Conservation (phyloP, 2,797 vertebrate genomes). For the Takifugu rubripes region DNA sequence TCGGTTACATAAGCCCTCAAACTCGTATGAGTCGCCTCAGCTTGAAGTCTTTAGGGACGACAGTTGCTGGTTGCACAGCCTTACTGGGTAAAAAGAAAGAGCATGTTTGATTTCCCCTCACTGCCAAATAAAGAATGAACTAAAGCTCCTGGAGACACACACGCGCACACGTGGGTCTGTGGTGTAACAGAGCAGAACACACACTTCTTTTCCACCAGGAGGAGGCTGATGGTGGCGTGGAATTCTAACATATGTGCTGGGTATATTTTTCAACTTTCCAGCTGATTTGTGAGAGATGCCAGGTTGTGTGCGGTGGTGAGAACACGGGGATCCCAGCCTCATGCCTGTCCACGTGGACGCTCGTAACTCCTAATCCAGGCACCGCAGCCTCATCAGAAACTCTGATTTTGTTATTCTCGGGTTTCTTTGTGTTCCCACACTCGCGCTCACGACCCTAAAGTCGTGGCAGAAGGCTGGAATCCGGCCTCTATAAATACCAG, state of each 20-base stretch:
- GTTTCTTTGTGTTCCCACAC: slow-evolving; percentile 20
- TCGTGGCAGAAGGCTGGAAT: slow-evolving; percentile 35
- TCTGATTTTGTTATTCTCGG: slow-evolving; percentile 6
- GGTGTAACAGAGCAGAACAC: slow-evolving; percentile 32
- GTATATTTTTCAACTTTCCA: slow-evolving; percentile 58
- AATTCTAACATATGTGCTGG: slow-evolving; percentile 57
- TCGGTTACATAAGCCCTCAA: slow-evolving; percentile 55
- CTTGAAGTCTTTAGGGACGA: slow-evolving; percentile 52
- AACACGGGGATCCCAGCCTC: slow-evolving; percentile 29
- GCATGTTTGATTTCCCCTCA: slow-evolving; percentile 38
- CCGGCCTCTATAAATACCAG: slow-evolving; percentile 49
- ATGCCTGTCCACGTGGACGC: slow-evolving; percentile 31
- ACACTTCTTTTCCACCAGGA: slow-evolving; percentile 22
- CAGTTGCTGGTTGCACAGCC: slow-evolving; percentile 59
- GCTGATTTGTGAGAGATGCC: slow-evolving; percentile 60
- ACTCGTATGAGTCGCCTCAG: slow-evolving; percentile 43
- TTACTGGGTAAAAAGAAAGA: slow-evolving; percentile 47
- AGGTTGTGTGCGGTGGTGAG: slow-evolving; percentile 46
- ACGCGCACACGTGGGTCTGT: slow-evolving; percentile 24
- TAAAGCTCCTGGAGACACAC: slow-evolving; percentile 39
- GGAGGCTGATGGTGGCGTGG: slow-evolving; percentile 35
- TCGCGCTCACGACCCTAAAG: slow-evolving; percentile 10
- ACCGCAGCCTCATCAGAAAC: slow-evolving; percentile 18
- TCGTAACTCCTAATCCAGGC: not conserved
- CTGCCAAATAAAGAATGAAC: slow-evolving; percentile 45